phyloP scores from a whole-genome alignment of 2,113 vertebrate genomes.

The Nothoprocta perdicaria region DNA sequence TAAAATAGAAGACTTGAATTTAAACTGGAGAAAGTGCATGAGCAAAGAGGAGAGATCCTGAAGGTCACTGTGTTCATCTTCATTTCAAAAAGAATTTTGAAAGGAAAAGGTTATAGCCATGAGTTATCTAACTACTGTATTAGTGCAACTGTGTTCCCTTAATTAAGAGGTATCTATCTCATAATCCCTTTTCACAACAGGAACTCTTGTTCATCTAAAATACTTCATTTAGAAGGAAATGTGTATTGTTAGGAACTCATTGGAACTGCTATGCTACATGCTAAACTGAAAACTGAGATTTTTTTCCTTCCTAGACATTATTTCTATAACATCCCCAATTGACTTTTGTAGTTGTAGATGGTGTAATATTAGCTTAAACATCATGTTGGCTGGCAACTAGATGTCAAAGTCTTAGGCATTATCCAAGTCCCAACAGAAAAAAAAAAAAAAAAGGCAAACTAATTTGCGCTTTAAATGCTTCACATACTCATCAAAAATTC shows the following conservation, averaged over 20 bases:
- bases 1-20: not conserved
- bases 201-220: not conserved
- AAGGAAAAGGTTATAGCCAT: not conserved
- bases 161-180: not conserved
- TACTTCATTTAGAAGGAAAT: not conserved
- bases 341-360: not conserved
- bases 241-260: not conserved
- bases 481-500: not conserved
- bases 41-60: not conserved
- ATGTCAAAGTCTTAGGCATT: not conserved
- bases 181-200: conserved; percentile 3
- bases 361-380: not conserved
- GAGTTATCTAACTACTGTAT: not conserved
- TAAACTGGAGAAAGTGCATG: not conserved
- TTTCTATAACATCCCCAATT: not conserved
- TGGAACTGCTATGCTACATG: not conserved
- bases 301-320: not conserved
- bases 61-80: not conserved
- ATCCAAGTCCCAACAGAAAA: not conserved
- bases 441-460: no score
- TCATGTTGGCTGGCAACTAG: not conserved
- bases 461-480: not conserved
- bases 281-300: conserved; percentile 8
- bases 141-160: not conserved
- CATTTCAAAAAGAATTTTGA: not conserved